Evolutionary conservation across 1,140 invertebrate genomes (phyloP).

Genomic region (Chrysoperla carnea): DNA sequence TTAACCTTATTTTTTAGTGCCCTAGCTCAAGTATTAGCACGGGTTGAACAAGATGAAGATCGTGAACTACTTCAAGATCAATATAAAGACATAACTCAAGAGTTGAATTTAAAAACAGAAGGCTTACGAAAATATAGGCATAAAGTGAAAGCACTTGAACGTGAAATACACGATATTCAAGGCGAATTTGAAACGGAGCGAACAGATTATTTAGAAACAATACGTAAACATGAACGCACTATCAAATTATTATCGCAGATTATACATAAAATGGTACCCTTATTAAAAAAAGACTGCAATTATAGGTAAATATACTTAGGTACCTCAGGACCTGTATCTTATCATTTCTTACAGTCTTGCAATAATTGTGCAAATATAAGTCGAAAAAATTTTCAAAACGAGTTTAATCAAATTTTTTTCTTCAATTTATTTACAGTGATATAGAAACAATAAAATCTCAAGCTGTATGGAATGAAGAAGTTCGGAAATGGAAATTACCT

Average conservation of each 20-base stretch:
- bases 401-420: too few relatives aligned
- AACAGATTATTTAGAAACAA: constrained; percentile 72
- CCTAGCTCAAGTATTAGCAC: constrained; percentile 42
- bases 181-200: constrained; percentile 71
- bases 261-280: constrained; percentile 49
- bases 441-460: constrained; percentile 48
- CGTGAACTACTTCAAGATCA: constrained; percentile 36
- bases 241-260: constrained; percentile 51
- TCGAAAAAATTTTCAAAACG: too few relatives aligned
- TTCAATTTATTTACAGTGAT: constrained; percentile 27
- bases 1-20: constrained; percentile 22
- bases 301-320: constrained; percentile 30
- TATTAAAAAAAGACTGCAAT: constrained; percentile 55
- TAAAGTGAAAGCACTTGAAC: constrained; percentile 46
- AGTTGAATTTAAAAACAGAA: constrained; percentile 53
- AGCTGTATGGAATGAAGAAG: constrained; percentile 60
- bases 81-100: constrained; percentile 60
- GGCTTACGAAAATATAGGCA: constrained; percentile 47
- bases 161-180: constrained; percentile 63
- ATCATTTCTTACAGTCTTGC: too few relatives aligned
- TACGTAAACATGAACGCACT: constrained; percentile 56
- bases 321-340: not conserved
- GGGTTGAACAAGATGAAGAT: constrained; percentile 49
- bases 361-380: too few relatives aligned
- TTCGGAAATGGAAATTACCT: constrained; percentile 53